Base-by-base conservation (phyloP, 2,888 invertebrate genomes). In the Andrena dorsata region DNA sequence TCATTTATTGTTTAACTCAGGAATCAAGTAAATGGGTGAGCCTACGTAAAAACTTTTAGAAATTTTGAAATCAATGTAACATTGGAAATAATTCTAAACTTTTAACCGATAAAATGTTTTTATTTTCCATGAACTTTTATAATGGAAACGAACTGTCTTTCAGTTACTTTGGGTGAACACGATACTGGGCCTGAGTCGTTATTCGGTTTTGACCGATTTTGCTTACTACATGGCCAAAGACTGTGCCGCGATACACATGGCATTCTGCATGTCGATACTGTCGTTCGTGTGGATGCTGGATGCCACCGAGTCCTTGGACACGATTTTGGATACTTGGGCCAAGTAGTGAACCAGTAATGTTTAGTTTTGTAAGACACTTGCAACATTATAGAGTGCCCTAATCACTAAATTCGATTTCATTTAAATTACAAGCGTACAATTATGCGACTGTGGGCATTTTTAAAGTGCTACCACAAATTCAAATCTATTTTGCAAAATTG, bases 221-320 rank as follows among this genome's bases (percentile, higher is more conserved):
- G 92, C 93, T 0, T 64, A 86, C 41, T 93, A 92, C 74, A 90
- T 94, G 91, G 83, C 73, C 2, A 89, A 86, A 28, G 90, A 92
- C 2, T 76, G 83, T 20, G 92, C 93, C 0, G 88, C 90, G 2
- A 84, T 82, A 23, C 90, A 91, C 28, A 90, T 92, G 83, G 90
- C 93, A 0, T 90, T 90, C 76, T 93, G 93, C 69, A 82, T 92
- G 41, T 90, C 94, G 0, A 51, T 93, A 13, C 85, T 94, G 7
- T 91, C 93, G 0, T 93, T 94, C 32, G 86, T 93, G 1, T 94
- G 94, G 94, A 94, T 94, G 94, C 72, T 94, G 56, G 94, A 94
- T 41, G 94, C 94, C 0, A 94, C 94, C 0, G 94, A 94, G 82
- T 91, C 92, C 0, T 80, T 94, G 47, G 93, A 93, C 63, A 90